Percentiles rank a stretch among this genome's conserved stretches.
These are phyloP conservation scores for Bos indicus DNA, from an alignment of 2,113 vertebrate species.

Conservation along the genomic window DNA sequence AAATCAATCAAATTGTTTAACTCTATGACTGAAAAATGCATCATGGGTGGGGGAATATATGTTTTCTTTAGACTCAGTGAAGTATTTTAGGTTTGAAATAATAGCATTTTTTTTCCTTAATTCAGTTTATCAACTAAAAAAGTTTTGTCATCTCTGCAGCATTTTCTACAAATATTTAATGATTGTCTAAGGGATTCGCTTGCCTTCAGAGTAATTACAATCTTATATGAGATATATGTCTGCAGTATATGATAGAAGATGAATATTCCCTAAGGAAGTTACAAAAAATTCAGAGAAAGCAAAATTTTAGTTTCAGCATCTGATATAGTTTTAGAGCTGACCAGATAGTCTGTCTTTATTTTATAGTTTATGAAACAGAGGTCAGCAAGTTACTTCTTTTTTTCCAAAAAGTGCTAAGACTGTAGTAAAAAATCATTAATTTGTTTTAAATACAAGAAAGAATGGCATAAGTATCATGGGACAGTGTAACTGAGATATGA, in stretches of 20 bases:
- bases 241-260: not conserved
- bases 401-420: not conserved
- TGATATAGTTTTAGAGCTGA: not conserved
- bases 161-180: not conserved
- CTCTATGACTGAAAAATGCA: not conserved
- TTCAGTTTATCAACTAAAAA: not conserved
- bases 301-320: not conserved
- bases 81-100: not conserved
- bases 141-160: not conserved
- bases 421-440: not conserved
- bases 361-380: not conserved
- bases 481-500: no score
- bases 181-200: not conserved
- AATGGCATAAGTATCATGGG: not conserved
- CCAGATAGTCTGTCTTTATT: not conserved
- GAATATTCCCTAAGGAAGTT: not conserved
- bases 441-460: not conserved
- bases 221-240: not conserved
- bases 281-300: not conserved
- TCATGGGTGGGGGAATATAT: not conserved
- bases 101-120: not conserved
- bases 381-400: not conserved
- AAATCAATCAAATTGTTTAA: not conserved
- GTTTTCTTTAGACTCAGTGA: not conserved
- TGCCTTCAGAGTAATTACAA: not conserved